phyloP scores from a whole-genome alignment of 2,113 vertebrate genomes.

The Psittacula cyanocephala region DNA sequence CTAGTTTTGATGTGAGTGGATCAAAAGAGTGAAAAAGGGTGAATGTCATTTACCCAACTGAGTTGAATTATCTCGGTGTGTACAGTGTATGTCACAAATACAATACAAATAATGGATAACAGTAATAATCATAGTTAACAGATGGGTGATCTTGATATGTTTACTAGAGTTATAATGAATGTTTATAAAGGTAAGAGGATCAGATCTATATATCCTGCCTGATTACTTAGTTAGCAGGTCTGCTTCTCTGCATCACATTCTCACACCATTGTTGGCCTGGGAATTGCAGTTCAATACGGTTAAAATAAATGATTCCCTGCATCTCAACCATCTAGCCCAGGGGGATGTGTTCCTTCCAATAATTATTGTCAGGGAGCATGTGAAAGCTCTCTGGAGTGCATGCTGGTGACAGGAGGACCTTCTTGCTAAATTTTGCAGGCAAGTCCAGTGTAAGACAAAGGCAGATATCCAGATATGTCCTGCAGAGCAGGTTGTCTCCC shows the following conservation, averaged over 20 bases:
- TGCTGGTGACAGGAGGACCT: background rate
- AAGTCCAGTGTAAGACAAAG: background rate
- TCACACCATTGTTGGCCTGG: background rate
- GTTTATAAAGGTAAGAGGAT: background rate
- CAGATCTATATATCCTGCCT: background rate
- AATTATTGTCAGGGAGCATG: background rate
- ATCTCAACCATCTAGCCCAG: background rate
- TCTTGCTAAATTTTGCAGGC: background rate
- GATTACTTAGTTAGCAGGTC: background rate
- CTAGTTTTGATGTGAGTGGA: background rate
- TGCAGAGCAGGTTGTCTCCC: background rate
- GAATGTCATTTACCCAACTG: background rate
- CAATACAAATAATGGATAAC: background rate
- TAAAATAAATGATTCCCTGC: constrained; percentile 45
- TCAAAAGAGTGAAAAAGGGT: constrained; percentile 20
- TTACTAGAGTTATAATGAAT: background rate
- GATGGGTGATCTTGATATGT: background rate
- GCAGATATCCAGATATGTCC: background rate
- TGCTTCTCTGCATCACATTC: background rate
- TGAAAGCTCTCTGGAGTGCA: background rate
- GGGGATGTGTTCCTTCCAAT: background rate
- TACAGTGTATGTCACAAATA: background rate
- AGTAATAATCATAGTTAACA: background rate
- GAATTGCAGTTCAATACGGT: constrained; percentile 42
- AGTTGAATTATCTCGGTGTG: background rate